Percentiles rank a stretch among this genome's conserved stretches.
phyloP scores from a whole-genome alignment of 2,113 vertebrate genomes.

The Bucco capensis region DNA sequence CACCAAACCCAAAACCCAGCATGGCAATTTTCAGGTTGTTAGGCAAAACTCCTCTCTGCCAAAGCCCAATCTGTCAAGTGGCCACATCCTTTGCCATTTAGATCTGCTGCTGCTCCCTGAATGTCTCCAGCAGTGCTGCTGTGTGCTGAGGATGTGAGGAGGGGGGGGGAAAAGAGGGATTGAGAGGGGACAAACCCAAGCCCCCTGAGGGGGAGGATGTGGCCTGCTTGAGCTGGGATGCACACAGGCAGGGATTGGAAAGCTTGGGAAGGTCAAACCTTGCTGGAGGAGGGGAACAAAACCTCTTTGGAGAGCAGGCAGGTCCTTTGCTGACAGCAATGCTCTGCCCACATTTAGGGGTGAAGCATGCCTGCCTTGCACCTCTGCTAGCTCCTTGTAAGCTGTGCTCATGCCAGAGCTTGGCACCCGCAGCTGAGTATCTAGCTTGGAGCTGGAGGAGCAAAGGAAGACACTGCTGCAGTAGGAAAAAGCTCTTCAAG shows the following conservation, averaged over 20 bases:
- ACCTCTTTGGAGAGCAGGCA: rapidly evolving
- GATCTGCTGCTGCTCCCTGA: neutral
- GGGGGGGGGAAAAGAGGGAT: rapidly evolving
- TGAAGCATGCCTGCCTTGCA: neutral
- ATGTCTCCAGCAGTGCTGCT: neutral
- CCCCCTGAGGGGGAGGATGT: neutral
- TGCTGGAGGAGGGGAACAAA: rapidly evolving
- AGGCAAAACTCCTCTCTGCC: neutral
- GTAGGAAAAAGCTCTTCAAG: neutral
- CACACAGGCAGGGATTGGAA: neutral
- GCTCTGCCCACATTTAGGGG: neutral
- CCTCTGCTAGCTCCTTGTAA: neutral
- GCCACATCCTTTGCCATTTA: neutral
- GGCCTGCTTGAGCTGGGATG: neutral
- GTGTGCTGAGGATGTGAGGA: rapidly evolving
- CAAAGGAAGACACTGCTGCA: rapidly evolving
- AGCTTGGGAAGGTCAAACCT: neutral
- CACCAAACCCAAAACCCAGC: too few species aligned
- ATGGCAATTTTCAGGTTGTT: neutral
- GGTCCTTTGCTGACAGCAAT: neutral
- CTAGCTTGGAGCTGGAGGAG: neutral
- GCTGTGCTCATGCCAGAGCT: neutral
- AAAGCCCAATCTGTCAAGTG: slow-evolving; percentile 9
- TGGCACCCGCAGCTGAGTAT: neutral
- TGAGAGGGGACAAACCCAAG: neutral